Conservation (phyloP, 2,113 vertebrate genomes). For the Coracopsis vasa region DNA sequence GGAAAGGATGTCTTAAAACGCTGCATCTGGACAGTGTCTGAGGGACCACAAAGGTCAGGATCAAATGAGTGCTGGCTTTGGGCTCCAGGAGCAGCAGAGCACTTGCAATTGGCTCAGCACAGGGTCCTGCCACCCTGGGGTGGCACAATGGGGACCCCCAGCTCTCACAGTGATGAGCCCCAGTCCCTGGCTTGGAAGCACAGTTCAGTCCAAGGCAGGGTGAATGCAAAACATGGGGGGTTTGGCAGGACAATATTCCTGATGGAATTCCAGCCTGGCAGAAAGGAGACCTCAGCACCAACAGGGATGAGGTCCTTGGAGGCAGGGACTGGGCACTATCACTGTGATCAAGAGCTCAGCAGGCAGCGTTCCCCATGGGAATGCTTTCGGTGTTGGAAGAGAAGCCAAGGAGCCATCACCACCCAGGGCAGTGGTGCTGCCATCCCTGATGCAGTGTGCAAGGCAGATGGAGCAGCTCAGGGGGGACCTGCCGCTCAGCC, state of each 20-base stretch:
- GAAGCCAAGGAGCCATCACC: not conserved
- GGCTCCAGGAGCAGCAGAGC: not conserved
- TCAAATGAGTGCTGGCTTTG: not conserved
- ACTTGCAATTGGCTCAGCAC: accelerated
- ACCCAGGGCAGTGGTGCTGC: not conserved
- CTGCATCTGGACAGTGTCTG: not conserved
- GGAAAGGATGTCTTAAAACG: not conserved
- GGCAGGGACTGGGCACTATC: not conserved
- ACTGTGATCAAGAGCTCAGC: not conserved
- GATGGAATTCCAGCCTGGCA: not conserved
- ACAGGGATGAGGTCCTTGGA: not conserved
- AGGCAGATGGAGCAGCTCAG: not conserved
- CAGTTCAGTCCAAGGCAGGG: not conserved
- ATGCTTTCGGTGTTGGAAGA: accelerated
- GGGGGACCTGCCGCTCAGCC: not conserved
- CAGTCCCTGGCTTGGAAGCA: not conserved
- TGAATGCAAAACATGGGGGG: accelerated
- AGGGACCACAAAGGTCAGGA: not conserved
- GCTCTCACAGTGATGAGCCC: not conserved
- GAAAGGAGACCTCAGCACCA: not conserved
- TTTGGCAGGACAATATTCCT: not conserved
- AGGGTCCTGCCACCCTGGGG: not conserved
- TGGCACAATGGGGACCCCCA: accelerated
- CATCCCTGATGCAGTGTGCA: not conserved
- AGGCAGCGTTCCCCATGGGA: not conserved